Conservation (phyloP, 1,140 invertebrate genomes). For the Drosophila sp. region DNA sequence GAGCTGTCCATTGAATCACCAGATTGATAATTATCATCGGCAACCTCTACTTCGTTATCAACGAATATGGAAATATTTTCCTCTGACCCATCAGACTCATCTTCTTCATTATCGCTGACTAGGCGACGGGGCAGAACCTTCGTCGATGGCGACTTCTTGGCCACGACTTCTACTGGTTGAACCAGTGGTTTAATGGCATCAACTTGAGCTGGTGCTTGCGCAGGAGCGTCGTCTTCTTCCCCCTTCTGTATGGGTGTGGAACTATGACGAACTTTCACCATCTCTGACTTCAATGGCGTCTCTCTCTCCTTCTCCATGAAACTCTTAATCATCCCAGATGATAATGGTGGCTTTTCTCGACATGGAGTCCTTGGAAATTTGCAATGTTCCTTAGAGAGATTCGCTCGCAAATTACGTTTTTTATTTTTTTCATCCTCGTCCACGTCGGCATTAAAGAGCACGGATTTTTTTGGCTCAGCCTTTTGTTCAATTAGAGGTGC, state of each 20-base stretch:
- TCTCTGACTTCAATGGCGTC: slow-evolving; percentile 18
- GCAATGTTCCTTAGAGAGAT: too few species aligned
- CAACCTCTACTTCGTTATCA: slow-evolving; percentile 53
- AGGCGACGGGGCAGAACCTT: background rate
- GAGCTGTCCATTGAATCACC: slow-evolving; percentile 72
- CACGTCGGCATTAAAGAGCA: slow-evolving; percentile 33
- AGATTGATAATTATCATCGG: slow-evolving; percentile 54
- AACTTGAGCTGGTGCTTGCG: slow-evolving; percentile 38
- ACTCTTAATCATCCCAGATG: background rate
- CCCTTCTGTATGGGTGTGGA: slow-evolving; percentile 55
- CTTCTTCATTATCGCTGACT: slow-evolving; percentile 27
- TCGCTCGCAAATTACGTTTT: slow-evolving; percentile 11
- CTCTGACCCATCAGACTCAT: slow-evolving; percentile 3
- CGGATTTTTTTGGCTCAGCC: slow-evolving; percentile 29
- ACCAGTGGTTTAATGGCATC: slow-evolving; percentile 45
- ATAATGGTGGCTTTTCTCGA: slow-evolving; percentile 22
- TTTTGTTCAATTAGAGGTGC: background rate
- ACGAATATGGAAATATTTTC: slow-evolving; percentile 42
- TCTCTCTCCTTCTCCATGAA: slow-evolving; percentile 6
- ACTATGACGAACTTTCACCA: slow-evolving; percentile 43
- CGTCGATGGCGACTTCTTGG: background rate
- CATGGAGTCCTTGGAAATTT: slow-evolving; percentile 67
- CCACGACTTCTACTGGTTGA: slow-evolving; percentile 2
- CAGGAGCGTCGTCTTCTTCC: background rate
- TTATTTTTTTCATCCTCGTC: slow-evolving; percentile 18